Conservation (phyloP, 2,888 invertebrate species). For the Stenotaenia linearis region DNA sequence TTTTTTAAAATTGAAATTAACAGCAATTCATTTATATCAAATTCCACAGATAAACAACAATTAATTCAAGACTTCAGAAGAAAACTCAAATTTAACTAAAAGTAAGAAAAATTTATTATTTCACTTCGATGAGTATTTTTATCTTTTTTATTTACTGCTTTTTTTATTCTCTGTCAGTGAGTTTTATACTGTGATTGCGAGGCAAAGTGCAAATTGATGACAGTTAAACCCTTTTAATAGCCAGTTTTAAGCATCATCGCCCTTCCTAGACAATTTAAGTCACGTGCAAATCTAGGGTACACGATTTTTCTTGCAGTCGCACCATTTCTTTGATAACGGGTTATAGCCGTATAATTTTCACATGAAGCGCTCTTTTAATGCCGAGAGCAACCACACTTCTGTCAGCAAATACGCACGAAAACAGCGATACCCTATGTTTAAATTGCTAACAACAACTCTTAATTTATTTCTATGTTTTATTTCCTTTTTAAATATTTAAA, state of each 20-base stretch:
- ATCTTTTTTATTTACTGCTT: neutral
- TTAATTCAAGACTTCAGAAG: too few relatives aligned
- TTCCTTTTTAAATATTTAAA: neutral
- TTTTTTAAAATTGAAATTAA: too few relatives aligned
- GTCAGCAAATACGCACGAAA: neutral
- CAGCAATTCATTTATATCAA: too few relatives aligned
- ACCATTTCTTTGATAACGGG: slow-evolving; percentile 11
- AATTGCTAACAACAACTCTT: neutral
- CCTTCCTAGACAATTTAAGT: neutral
- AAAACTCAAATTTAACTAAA: too few relatives aligned
- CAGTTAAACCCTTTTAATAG: slow-evolving; percentile 12
- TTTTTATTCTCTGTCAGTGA: neutral
- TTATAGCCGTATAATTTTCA: slow-evolving; percentile 2
- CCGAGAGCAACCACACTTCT: neutral
- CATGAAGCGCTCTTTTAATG: neutral
- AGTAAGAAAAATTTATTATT: too few relatives aligned
- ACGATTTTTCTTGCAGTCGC: neutral
- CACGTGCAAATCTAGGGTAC: neutral
- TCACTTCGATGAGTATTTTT: too few relatives aligned
- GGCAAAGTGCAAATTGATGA: neutral
- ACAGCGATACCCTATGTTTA: neutral
- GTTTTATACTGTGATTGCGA: neutral
- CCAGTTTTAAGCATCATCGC: neutral
- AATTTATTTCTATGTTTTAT: neutral
- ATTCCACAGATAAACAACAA: too few relatives aligned